Conservation (phyloP, 1,140 invertebrate species). For the Magallana angulata region DNA sequence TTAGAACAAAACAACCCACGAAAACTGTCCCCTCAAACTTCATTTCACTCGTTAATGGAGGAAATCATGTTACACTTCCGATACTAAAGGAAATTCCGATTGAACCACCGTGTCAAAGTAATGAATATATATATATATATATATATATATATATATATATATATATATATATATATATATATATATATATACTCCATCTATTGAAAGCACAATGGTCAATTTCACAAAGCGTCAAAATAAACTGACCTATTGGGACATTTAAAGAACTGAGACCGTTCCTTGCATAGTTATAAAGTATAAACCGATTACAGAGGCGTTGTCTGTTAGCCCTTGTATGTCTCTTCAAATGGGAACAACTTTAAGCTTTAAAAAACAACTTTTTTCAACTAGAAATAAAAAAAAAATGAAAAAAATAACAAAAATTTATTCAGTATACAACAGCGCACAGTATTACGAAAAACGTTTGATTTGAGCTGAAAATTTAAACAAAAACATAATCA, state of each 20-base stretch:
- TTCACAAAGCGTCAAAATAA: not conserved
- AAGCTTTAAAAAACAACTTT: too few relatives aligned
- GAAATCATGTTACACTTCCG: not conserved
- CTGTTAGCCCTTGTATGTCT: not conserved
- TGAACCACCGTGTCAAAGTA: too few relatives aligned
- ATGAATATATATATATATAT: not conserved
- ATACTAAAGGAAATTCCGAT: not conserved
- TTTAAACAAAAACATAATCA: too few relatives aligned
- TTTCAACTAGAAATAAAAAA: too few relatives aligned
- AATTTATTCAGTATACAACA: too few relatives aligned
- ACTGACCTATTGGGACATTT: not conserved
- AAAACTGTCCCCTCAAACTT: not conserved
- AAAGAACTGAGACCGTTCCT: not conserved
- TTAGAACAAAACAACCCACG: not conserved
- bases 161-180: not conserved
- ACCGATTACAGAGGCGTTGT: not conserved
- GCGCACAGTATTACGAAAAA: too few relatives aligned
- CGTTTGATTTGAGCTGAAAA: too few relatives aligned
- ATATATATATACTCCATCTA: not conserved
- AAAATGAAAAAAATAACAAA: too few relatives aligned
- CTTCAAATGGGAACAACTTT: too few relatives aligned
- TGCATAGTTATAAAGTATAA: not conserved
- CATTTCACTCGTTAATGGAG: not conserved
- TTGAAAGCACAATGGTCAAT: not conserved
- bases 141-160: not conserved